Percentiles rank a stretch among this genome's conserved stretches.
phyloP scores from a whole-genome alignment of 1,140 invertebrate species.

The Glomeris maerens region DNA sequence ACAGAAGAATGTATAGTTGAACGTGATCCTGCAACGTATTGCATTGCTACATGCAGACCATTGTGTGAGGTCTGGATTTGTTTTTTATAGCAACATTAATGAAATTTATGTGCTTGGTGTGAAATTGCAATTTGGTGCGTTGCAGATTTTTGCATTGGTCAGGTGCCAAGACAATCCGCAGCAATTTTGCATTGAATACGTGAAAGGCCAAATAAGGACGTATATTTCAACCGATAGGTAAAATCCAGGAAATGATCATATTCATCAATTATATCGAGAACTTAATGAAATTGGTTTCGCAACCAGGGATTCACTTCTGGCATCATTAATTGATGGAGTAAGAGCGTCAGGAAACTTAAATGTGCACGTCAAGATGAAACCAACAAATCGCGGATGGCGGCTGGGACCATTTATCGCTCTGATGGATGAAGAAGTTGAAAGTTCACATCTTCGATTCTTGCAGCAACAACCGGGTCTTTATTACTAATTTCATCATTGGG shows the following conservation, averaged over 20 bases:
- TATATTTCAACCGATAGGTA: conserved; percentile 75
- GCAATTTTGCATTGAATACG: conserved; percentile 84
- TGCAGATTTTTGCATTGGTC: conserved; percentile 64
- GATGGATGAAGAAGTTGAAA: conserved; percentile 91
- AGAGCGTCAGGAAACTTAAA: conserved; percentile 90
- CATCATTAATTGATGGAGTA: conserved; percentile 88
- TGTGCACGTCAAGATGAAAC: conserved; percentile 83
- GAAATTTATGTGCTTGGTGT: conserved; percentile 5
- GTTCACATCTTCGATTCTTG: conserved; percentile 66
- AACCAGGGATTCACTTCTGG: conserved; percentile 79
- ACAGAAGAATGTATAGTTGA: conserved; percentile 91
- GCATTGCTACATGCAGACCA: conserved; percentile 72
- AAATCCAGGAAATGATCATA: conserved; percentile 7
- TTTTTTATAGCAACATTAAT: background rate
- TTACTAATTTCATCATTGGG: conserved; percentile 1
- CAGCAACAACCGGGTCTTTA: conserved; percentile 46
- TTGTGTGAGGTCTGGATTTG: conserved; percentile 53
- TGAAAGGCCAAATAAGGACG: conserved; percentile 70
- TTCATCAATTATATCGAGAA: conserved; percentile 3
- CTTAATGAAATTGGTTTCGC: conserved; percentile 13
- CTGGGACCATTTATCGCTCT: conserved; percentile 72
- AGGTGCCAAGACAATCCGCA: conserved; percentile 82
- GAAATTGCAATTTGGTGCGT: conserved; percentile 20
- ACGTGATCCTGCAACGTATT: conserved; percentile 90
- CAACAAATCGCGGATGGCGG: conserved; percentile 65